Evolutionary conservation across 2,888 invertebrate species (phyloP).

Genomic region (Ceramica pisi): DNA sequence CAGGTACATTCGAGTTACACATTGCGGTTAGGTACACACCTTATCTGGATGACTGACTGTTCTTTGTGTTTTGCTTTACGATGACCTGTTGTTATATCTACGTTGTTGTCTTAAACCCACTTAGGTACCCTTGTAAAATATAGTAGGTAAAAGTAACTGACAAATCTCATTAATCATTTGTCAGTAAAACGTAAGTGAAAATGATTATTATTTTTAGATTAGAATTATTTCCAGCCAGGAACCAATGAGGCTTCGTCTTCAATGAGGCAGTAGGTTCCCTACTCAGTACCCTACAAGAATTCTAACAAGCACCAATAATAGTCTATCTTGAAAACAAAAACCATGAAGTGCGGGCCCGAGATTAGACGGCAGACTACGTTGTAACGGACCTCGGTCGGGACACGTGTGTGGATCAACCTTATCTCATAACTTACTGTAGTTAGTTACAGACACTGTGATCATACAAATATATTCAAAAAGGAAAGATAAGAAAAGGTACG

Average conservation of each 20-base stretch:
- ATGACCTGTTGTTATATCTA: neutral
- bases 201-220: neutral
- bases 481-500: no score
- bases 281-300: no score
- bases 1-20: neutral
- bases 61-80: neutral
- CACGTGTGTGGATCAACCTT: no score
- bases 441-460: no score
- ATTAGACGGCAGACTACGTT: no score
- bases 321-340: no score
- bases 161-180: neutral
- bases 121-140: neutral
- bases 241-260: neutral
- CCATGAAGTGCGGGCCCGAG: no score
- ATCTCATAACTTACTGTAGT: no score
- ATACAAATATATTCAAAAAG: no score
- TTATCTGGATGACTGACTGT: neutral
- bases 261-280: no score
- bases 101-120: neutral
- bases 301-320: no score
- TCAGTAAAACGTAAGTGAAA: neutral
- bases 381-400: no score
- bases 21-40: neutral
- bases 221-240: neutral
- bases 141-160: neutral